Percentiles rank a stretch among this genome's conserved stretches.
These are phyloP conservation scores for Zosterops borbonicus DNA, from an alignment of 2,113 vertebrate species.

Conservation along the genomic window DNA sequence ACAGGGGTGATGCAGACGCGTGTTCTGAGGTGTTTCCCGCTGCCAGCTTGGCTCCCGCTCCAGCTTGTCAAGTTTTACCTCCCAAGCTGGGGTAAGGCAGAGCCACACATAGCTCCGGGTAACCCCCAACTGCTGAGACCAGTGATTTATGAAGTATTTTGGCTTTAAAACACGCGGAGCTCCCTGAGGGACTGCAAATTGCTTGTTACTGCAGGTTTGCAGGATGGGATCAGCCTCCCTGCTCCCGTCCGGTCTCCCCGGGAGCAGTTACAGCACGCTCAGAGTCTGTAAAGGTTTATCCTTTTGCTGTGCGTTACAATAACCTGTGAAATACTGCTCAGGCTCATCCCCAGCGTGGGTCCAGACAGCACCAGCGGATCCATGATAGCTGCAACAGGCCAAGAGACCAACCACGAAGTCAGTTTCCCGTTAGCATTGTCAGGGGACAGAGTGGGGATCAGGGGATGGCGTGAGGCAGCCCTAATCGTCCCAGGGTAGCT, in stretches of 20 bases:
- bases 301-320: neutral
- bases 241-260: neutral
- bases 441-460: neutral
- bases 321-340: neutral
- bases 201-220: neutral
- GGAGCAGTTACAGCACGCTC: neutral
- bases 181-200: neutral
- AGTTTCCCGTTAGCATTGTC: neutral
- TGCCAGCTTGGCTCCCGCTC: neutral
- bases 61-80: neutral
- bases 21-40: neutral
- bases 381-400: neutral
- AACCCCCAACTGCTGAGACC: neutral
- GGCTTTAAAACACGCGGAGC: neutral
- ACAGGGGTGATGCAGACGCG: rapidly evolving
- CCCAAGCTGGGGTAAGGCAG: neutral
- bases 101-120: neutral
- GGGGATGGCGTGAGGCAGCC: neutral
- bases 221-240: neutral
- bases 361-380: neutral
- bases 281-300: neutral
- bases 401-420: neutral
- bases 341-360: neutral
- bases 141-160: neutral
- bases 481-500: constrained; percentile 24